phyloP scores from a whole-genome alignment of 2,113 vertebrate species.

The Marmota flaviventris region DNA sequence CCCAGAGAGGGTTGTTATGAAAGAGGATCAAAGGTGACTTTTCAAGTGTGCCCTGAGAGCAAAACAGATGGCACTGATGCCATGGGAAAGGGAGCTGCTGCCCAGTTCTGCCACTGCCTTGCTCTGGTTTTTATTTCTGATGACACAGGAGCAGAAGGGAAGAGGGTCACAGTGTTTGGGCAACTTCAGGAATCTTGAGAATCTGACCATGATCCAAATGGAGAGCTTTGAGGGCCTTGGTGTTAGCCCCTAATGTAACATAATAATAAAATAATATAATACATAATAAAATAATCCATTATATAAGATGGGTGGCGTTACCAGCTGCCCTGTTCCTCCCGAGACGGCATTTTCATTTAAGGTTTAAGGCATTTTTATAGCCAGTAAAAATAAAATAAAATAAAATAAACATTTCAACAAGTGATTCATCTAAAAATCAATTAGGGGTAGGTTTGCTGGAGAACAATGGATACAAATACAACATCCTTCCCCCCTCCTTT shows the following conservation, averaged over 20 bases:
- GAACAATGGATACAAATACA: not conserved
- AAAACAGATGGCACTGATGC: not conserved
- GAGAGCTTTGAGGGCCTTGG: not conserved
- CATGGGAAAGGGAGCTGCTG: not conserved
- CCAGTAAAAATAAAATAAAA: not conserved
- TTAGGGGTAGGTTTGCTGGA: not conserved
- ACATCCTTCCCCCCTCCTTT: not conserved
- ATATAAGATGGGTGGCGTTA: not conserved
- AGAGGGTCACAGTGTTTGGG: not conserved
- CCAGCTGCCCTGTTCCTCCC: not conserved
- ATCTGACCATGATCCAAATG: not conserved
- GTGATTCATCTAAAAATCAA: constrained; percentile 65
- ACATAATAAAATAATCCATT: not conserved
- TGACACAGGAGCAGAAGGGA: not conserved
- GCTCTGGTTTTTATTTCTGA: not conserved
- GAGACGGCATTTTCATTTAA: constrained; percentile 49
- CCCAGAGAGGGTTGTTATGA: not conserved
- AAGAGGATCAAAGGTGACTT: constrained; percentile 8
- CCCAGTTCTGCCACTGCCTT: not conserved
- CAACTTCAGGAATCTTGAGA: not conserved
- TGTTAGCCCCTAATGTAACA: not conserved
- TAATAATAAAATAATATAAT: too few species aligned
- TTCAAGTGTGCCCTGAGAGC: not conserved
- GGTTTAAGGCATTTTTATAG: constrained; percentile 40
- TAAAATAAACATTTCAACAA: not conserved